Conservation (phyloP, 2,797 vertebrate genomes). For the Anguilla pacifica region DNA sequence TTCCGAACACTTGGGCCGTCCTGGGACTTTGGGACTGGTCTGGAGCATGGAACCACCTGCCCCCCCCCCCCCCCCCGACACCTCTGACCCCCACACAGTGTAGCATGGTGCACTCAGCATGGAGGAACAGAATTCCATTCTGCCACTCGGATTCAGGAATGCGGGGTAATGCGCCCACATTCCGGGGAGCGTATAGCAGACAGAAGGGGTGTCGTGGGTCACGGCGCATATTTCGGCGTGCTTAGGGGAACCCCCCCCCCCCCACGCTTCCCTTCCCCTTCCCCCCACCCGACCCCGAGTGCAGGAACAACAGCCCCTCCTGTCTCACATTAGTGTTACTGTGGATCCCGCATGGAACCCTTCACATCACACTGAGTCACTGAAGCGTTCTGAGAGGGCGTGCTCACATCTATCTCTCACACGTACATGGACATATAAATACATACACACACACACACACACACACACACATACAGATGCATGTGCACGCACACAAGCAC, state of each 20-base stretch:
- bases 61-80: background rate
- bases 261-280: background rate
- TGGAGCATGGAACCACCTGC: background rate
- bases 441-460: background rate
- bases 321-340: background rate
- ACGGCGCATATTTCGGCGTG: background rate
- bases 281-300: too few species aligned
- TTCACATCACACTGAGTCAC: background rate
- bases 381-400: background rate
- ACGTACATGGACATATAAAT: slow-evolving; percentile 11
- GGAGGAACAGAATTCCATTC: background rate
- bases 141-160: background rate
- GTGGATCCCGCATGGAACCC: background rate
- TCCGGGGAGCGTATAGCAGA: background rate
- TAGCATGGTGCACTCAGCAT: background rate
- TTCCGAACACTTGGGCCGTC: background rate
- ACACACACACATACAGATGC: background rate
- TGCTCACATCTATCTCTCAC: background rate
- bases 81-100: background rate
- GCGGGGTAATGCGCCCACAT: background rate
- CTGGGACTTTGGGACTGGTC: too few species aligned
- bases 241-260: background rate
- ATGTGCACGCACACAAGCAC: too few species aligned
- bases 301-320: too few species aligned
- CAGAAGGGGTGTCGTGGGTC: background rate